Evolutionary conservation across 2,888 invertebrate species (phyloP).

Genomic region (Stomorhina lunata): DNA sequence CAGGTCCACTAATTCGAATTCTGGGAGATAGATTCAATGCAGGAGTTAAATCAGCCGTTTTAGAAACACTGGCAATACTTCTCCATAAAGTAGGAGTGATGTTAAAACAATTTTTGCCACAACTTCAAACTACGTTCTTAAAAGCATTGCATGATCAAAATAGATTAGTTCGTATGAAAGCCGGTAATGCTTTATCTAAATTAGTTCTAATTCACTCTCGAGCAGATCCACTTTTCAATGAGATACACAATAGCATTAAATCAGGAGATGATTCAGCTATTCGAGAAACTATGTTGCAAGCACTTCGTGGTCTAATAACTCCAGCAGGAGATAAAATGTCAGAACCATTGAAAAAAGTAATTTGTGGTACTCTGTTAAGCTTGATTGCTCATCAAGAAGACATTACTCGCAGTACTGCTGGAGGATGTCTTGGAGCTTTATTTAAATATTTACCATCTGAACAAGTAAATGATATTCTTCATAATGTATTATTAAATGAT

Average conservation of each 20-base stretch:
- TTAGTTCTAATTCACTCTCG: constrained; percentile 95
- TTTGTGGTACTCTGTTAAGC: constrained; percentile 85
- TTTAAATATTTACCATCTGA: constrained; percentile 87
- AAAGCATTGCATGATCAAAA: constrained; percentile 96
- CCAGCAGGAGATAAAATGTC: constrained; percentile 95
- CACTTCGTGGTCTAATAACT: constrained; percentile 90
- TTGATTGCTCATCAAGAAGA: constrained; percentile 90
- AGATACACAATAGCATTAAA: constrained; percentile 92
- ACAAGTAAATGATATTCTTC: constrained; percentile 87
- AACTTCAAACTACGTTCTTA: constrained; percentile 98
- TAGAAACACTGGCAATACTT: constrained; percentile 95
- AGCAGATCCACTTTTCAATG: constrained; percentile 96
- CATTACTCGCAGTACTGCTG: constrained; percentile 88
- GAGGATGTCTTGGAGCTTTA: constrained; percentile 94
- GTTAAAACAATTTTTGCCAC: constrained; percentile 98
- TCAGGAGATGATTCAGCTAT: constrained; percentile 91
- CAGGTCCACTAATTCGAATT: constrained; percentile 98
- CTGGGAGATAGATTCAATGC: constrained; percentile 96
- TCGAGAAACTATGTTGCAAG: constrained; percentile 95
- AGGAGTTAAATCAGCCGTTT: constrained; percentile 96
- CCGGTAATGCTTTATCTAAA: constrained; percentile 92
- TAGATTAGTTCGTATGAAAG: constrained; percentile 92
- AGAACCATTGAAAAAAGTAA: constrained; percentile 87
- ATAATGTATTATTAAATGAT: constrained; percentile 87
- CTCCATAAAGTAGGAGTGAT: constrained; percentile 95